A percentile compares a stretch with the other conserved stretches of the same genome.
phyloP scores from a whole-genome alignment of 2,888 invertebrate species.

The Tenthredo amoena region DNA sequence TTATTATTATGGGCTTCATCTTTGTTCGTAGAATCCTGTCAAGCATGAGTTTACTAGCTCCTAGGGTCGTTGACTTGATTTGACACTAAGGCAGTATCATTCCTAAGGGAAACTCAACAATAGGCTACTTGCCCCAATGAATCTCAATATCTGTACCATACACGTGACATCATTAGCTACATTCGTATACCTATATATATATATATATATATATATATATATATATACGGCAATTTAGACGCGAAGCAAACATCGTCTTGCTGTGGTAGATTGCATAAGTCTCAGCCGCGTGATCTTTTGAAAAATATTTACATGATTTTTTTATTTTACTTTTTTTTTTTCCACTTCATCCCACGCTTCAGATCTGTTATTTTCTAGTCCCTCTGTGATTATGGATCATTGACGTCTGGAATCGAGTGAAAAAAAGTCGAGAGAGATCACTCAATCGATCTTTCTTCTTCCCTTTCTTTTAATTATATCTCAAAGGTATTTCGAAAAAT shows the following conservation, averaged over 20 bases:
- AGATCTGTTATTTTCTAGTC: too few species aligned
- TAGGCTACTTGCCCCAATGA: conserved; percentile 46
- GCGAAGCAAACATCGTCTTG: not conserved
- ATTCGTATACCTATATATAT: not conserved
- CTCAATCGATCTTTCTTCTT: too few species aligned
- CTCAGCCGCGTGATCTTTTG: not conserved
- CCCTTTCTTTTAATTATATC: too few species aligned
- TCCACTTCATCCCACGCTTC: too few species aligned
- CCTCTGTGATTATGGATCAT: too few species aligned
- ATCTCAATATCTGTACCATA: conserved; percentile 30
- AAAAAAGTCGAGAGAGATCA: too few species aligned
- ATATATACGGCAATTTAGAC: not conserved
- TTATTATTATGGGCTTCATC: not conserved
- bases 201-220: too few species aligned
- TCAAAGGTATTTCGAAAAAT: too few species aligned
- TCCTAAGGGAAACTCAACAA: conserved; percentile 33
- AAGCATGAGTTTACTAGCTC: conserved; percentile 16
- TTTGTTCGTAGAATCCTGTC: not conserved
- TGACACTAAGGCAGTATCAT: not conserved
- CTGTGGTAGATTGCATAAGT: not conserved
- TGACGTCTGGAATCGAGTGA: too few species aligned
- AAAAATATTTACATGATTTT: not conserved
- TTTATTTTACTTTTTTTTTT: too few species aligned
- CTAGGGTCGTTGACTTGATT: conserved; percentile 44
- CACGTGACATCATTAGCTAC: conserved; percentile 8